Evolutionary conservation across 2,888 invertebrate species (phyloP).

Genomic region (Idaea dimidiata): DNA sequence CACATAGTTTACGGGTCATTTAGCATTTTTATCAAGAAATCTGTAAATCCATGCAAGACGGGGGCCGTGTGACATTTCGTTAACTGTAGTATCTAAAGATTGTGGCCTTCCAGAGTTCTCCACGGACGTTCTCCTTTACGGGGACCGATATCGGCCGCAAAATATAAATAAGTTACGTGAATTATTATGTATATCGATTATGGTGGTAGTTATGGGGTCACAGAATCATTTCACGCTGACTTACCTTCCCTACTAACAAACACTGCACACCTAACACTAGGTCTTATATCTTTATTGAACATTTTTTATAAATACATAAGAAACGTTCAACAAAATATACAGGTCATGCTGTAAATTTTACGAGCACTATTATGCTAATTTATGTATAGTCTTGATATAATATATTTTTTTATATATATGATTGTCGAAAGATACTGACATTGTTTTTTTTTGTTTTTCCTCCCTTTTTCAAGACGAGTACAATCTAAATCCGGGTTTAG

Average conservation of each 20-base stretch:
- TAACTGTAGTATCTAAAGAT: conserved; percentile 39
- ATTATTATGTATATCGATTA: conserved; percentile 71
- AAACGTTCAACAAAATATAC: conserved; percentile 41
- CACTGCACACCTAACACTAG: conserved; percentile 74
- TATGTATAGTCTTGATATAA: conserved; percentile 71
- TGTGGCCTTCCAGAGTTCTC: conserved; percentile 82
- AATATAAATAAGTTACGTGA: conserved; percentile 47
- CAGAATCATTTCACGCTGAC: conserved; percentile 75
- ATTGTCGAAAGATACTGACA: conserved; percentile 80
- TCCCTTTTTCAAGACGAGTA: conserved; percentile 96
- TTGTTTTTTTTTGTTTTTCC: conserved; percentile 78
- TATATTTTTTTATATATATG: conserved; percentile 45
- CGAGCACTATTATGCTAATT: conserved; percentile 71
- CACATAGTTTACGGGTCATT: conserved; percentile 24
- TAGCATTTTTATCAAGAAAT: conserved; percentile 62
- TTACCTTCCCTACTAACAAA: conserved; percentile 73
- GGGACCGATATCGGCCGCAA: conserved; percentile 58
- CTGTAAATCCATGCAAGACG: conserved; percentile 44
- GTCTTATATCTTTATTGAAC: conserved; percentile 47
- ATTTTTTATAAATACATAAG: conserved; percentile 27
- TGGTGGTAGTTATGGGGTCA: conserved; percentile 74
- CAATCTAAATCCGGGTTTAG: conserved; percentile 99
- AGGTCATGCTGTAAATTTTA: conserved; percentile 70
- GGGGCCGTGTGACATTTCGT: conserved; percentile 52
- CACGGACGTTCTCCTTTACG: conserved; percentile 53